These are phyloP conservation scores for Calcarius lapponicus DNA, from an alignment of 2,797 vertebrate species.

Conservation along the genomic window DNA sequence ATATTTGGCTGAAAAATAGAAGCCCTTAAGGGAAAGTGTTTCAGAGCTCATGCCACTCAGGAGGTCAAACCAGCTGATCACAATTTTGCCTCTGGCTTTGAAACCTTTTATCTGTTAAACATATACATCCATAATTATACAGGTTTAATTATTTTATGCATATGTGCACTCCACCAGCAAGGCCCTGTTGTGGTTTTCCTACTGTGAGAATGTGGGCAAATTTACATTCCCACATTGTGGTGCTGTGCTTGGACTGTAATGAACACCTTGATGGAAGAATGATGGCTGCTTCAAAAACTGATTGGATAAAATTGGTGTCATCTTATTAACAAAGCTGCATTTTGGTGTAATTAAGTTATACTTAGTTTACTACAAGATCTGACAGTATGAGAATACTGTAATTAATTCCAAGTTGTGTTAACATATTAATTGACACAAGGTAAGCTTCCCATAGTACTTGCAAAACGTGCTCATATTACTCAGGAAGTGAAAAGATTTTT, in stretches of 20 bases:
- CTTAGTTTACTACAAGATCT: background rate
- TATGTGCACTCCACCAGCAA: background rate
- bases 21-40: background rate
- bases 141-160: background rate
- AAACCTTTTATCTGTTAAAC: background rate
- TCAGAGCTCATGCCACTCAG: background rate
- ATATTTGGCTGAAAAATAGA: background rate
- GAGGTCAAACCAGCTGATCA: background rate
- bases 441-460: background rate
- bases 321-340: background rate
- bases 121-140: background rate
- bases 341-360: background rate
- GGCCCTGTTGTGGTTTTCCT: conserved; percentile 23
- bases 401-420: background rate
- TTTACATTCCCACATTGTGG: background rate
- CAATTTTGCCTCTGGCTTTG: background rate
- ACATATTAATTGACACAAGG: background rate
- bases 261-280: background rate
- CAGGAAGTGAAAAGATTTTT: background rate
- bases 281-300: background rate
- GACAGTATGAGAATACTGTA: background rate
- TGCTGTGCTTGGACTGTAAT: background rate
- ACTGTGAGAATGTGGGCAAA: background rate
- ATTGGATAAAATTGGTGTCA: background rate
- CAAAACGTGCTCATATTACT: background rate